Evolutionary conservation across 1,140 invertebrate species (phyloP).

Genomic region (Sarcophaga peregrina): DNA sequence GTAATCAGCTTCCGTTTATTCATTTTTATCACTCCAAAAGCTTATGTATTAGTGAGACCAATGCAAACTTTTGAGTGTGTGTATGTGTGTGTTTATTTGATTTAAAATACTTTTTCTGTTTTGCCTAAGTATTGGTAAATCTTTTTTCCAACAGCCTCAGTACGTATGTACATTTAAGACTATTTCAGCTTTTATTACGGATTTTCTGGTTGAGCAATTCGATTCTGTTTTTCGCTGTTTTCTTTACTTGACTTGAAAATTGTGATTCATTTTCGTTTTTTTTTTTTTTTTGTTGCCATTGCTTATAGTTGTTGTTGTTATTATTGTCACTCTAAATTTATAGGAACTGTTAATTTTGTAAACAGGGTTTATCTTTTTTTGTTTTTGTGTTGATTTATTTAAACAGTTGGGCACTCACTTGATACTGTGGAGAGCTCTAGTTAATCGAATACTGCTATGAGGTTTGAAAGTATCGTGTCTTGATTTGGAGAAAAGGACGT

Average conservation of each 20-base stretch:
- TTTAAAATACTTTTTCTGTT: background rate
- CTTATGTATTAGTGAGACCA: too few relatives aligned
- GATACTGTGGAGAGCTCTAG: too few relatives aligned
- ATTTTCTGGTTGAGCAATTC: too few relatives aligned
- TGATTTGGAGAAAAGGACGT: too few relatives aligned
- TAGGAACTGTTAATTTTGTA: background rate
- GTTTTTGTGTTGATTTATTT: background rate
- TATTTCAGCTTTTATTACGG: slow-evolving; percentile 10
- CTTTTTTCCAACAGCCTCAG: background rate
- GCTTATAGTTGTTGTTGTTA: background rate
- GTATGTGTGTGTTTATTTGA: background rate
- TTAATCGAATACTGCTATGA: too few relatives aligned
- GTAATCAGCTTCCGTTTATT: slow-evolving; percentile 52
- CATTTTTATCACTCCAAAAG: background rate
- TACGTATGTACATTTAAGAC: background rate
- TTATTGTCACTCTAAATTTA: background rate
- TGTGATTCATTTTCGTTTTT: too few relatives aligned
- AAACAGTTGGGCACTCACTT: too few relatives aligned
- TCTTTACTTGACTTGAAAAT: too few relatives aligned
- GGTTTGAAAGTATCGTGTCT: too few relatives aligned
- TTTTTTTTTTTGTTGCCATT: background rate
- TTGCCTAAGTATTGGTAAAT: background rate
- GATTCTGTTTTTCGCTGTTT: too few relatives aligned
- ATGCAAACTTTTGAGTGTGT: background rate
- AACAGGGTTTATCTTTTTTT: background rate